phyloP scores from a whole-genome alignment of 2,888 invertebrate genomes.

The Piscicola geometra region DNA sequence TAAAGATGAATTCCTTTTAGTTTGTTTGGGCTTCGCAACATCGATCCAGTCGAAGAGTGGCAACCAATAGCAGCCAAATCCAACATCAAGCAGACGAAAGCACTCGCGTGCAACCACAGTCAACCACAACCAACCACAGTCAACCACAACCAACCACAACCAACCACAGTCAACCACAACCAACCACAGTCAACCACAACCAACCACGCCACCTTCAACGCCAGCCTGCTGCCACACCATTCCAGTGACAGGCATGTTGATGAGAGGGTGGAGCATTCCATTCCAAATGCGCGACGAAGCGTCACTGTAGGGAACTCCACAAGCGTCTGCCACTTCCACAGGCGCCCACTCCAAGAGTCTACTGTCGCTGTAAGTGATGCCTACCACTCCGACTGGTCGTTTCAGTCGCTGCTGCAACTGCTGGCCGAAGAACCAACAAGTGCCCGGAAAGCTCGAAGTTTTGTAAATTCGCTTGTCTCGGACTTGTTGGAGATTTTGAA shows the following conservation, averaged over 20 bases:
- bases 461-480: constrained; percentile 23
- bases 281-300: constrained; percentile 48
- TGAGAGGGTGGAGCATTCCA: constrained; percentile 52
- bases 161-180: too few relatives aligned
- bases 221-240: constrained; percentile 54
- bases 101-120: too few relatives aligned
- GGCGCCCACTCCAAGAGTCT: constrained; percentile 41
- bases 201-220: not conserved
- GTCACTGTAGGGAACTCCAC: constrained; percentile 29
- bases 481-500: not conserved
- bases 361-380: constrained; percentile 37
- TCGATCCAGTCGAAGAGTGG: too few relatives aligned
- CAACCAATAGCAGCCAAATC: too few relatives aligned
- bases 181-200: too few relatives aligned
- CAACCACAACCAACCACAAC: too few relatives aligned
- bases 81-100: too few relatives aligned
- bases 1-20: too few relatives aligned
- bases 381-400: constrained; percentile 47
- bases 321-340: constrained; percentile 25
- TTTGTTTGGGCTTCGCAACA: too few relatives aligned
- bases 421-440: constrained; percentile 53
- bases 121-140: too few relatives aligned
- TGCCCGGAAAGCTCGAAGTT: constrained; percentile 30
- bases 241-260: constrained; percentile 50
- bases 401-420: constrained; percentile 46